Base-by-base conservation (phyloP, 2,888 invertebrate species). In the Habrosyne pyritoides region DNA sequence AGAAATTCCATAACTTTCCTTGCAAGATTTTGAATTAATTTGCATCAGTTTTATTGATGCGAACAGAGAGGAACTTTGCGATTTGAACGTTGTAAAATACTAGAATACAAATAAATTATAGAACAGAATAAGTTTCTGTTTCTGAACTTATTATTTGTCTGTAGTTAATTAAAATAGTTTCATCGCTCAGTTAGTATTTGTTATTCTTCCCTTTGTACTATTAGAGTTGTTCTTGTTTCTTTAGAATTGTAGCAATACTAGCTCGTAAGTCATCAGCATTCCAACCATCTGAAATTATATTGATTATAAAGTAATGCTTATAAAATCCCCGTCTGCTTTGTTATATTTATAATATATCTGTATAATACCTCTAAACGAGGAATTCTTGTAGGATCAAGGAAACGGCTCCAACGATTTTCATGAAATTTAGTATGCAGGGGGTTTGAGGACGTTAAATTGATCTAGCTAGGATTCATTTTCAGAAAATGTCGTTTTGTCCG, bases 231-330 rank as follows among this genome's bases (percentile, higher is more conserved):
- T 22, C 18, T 28, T 50, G 33, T 54, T 21, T n/a, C 33, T 26
- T 46, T 53, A 54, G 52, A 63, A 59, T 56, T 69, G 68, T 24
- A 69, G 47, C 10, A 73, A 53, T 2, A 71, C 63, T 10, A 71
- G 30, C 49, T 67, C 69, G 21, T 71, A 73, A 0, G 69, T 71
- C 12, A 67, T 59, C 10, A 71, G 42, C n/a, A 67, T 58, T 7
- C 66, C 61, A 18, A 66, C 21, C 2, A 67, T 62, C 71, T 70
- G 62, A 24, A 56, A 64, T 30, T 46, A 52, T n/a, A n/a, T n/a
- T n/a, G n/a, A n/a, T n/a, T n/a, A n/a, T n/a, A n/a, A n/a, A n/a
- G n/a, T n/a, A n/a, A n/a, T n/a, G n/a, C n/a, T n/a, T n/a, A n/a
- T n/a, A n/a, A n/a, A n/a, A n/a, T n/a, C n/a, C n/a, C n/a, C n/a